A percentile compares a stretch with the other conserved stretches of the same genome.
Evolutionary conservation across 2,113 vertebrate genomes (phyloP).

Genomic region (Cryptotis parvus): DNA sequence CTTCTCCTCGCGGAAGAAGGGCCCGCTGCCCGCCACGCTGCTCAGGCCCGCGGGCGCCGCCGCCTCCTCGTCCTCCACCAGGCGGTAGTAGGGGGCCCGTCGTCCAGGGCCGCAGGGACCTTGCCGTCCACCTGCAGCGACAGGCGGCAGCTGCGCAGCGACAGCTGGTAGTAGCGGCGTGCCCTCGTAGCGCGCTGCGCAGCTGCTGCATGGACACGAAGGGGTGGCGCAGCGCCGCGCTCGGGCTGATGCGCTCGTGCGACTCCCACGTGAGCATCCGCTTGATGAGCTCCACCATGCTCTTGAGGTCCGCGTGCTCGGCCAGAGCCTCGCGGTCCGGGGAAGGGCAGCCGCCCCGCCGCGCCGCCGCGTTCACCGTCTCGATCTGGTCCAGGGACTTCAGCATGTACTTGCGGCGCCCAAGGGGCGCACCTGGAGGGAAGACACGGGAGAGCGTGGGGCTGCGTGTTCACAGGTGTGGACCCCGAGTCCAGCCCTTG

Average conservation of each 20-base stretch:
- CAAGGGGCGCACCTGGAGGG: slow-evolving; percentile 69
- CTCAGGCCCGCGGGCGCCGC: background rate
- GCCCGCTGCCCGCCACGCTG: background rate
- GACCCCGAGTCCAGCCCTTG: fast-evolving
- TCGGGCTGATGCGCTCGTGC: slow-evolving; percentile 83
- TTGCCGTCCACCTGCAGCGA: slow-evolving; percentile 74
- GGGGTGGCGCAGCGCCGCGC: slow-evolving; percentile 84
- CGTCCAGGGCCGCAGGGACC: fast-evolving
- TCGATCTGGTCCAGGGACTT: slow-evolving; percentile 87
- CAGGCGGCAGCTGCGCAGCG: slow-evolving; percentile 65
- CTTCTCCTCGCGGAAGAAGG: slow-evolving; percentile 70
- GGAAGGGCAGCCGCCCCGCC: background rate
- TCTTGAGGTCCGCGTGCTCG: slow-evolving; percentile 77
- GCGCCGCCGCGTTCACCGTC: slow-evolving; percentile 7
- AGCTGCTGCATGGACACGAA: slow-evolving; percentile 86
- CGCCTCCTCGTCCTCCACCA: slow-evolving; percentile 33
- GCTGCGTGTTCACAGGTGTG: background rate
- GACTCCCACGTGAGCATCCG: slow-evolving; percentile 88
- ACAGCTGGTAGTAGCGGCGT: slow-evolving; percentile 84
- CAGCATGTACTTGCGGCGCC: slow-evolving; percentile 85
- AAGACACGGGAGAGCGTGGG: background rate
- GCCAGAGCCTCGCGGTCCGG: slow-evolving; percentile 72
- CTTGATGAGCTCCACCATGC: slow-evolving; percentile 89
- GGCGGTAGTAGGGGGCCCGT: slow-evolving; percentile 13
- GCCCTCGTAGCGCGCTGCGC: slow-evolving; percentile 66